These are phyloP conservation scores for Lepidothrix coronata DNA, from an alignment of 2,113 vertebrate species.

Conservation along the genomic window DNA sequence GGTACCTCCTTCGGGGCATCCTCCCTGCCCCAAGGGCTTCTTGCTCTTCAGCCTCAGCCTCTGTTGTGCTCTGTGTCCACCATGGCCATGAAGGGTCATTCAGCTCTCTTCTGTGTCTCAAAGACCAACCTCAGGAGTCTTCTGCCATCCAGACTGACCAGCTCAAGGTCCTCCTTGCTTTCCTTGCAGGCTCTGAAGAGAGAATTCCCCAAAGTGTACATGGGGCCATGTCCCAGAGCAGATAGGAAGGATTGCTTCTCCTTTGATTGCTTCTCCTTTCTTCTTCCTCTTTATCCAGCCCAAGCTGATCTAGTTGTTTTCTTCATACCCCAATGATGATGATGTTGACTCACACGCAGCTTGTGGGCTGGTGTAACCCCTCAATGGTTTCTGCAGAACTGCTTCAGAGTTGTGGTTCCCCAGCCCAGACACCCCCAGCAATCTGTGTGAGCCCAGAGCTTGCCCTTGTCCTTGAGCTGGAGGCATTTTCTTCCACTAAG, in stretches of 20 bases:
- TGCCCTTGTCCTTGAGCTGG: background rate
- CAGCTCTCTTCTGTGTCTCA: background rate
- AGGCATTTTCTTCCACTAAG: background rate
- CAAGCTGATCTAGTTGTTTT: background rate
- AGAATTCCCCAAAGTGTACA: rapidly evolving
- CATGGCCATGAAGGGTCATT: background rate
- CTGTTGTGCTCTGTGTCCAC: background rate
- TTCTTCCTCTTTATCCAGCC: conserved; percentile 40
- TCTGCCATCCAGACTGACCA: background rate
- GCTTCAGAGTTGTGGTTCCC: background rate
- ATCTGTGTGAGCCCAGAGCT: background rate
- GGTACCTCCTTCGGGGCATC: background rate
- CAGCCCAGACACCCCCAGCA: rapidly evolving
- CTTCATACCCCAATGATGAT: background rate
- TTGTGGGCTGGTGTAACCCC: background rate
- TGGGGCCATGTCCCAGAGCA: rapidly evolving
- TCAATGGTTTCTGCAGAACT: background rate
- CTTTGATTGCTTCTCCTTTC: conserved; percentile 21
- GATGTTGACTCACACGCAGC: background rate
- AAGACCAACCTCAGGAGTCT: background rate
- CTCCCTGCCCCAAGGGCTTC: background rate
- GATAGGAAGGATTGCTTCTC: conserved; percentile 22
- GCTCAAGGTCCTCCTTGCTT: background rate
- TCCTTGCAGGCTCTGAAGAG: background rate
- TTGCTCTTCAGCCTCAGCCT: background rate